Conservation (phyloP, 1,140 invertebrate genomes). For the Artemia franciscana region DNA sequence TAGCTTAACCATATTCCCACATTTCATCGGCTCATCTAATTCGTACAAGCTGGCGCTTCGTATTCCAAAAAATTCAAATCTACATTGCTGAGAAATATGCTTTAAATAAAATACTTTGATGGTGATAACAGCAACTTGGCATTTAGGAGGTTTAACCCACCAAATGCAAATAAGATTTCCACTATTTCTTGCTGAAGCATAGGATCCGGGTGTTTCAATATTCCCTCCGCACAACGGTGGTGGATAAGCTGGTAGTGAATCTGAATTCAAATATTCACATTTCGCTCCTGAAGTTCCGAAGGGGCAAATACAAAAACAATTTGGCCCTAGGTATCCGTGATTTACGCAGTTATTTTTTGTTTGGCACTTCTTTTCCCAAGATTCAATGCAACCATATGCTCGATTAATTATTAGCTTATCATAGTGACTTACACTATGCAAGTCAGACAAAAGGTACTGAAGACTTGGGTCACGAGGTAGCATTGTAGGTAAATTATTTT, state of each 20-base stretch:
- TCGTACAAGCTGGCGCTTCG: too few species aligned
- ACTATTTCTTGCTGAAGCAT: too few species aligned
- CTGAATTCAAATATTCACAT: background rate
- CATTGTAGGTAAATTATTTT: background rate
- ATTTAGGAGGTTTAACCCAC: too few species aligned
- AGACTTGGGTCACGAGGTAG: background rate
- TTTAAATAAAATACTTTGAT: too few species aligned
- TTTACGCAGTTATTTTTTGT: background rate
- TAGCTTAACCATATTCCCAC: too few species aligned
- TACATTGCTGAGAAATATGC: too few species aligned
- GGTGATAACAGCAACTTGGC: too few species aligned
- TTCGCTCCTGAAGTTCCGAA: background rate
- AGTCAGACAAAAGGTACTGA: background rate
- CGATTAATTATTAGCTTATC: background rate
- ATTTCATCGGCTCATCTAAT: too few species aligned
- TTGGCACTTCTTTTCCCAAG: background rate
- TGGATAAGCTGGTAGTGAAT: background rate
- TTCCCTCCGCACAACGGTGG: too few species aligned
- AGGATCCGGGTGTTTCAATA: too few species aligned
- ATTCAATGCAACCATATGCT: background rate
- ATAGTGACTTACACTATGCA: background rate
- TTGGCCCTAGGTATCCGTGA: background rate
- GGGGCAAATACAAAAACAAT: background rate
- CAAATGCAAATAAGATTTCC: too few species aligned
- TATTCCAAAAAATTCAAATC: too few species aligned